phyloP scores from a whole-genome alignment of 2,113 vertebrate species.

The Serilophus lunatus region DNA sequence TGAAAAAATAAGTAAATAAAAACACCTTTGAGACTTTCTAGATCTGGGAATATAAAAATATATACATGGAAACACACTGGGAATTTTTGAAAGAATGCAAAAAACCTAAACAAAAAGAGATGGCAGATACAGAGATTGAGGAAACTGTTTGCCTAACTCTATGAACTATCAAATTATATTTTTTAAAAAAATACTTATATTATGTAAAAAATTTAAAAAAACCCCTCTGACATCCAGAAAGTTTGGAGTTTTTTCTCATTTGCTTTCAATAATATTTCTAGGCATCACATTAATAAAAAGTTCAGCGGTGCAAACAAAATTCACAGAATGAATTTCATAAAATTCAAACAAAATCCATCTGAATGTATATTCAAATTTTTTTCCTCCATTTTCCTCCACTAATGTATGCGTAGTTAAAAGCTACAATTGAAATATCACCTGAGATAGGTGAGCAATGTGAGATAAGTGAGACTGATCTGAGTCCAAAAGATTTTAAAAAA shows the following conservation, averaged over 20 bases:
- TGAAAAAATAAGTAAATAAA: not conserved
- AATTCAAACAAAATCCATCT: too few relatives aligned
- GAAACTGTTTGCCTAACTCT: not conserved
- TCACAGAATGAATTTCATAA: too few relatives aligned
- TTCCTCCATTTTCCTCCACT: not conserved
- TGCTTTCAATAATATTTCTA: not conserved
- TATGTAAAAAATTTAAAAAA: not conserved
- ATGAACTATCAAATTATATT: not conserved
- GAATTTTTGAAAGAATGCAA: not conserved
- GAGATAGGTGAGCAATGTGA: constrained; percentile 29
- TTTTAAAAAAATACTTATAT: not conserved
- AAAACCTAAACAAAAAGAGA: not conserved
- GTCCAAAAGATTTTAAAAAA: not conserved
- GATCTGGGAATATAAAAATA: not conserved
- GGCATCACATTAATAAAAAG: not conserved
- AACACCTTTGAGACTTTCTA: not conserved
- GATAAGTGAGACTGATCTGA: not conserved
- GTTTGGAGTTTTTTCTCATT: not conserved
- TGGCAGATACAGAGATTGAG: not conserved
- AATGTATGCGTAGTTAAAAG: not conserved
- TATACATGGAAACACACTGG: too few relatives aligned
- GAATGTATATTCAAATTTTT: not conserved
- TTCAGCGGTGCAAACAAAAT: not conserved
- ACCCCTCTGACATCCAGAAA: not conserved
- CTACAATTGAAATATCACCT: constrained; percentile 46